Percentiles rank a stretch among this genome's conserved stretches.
phyloP scores from a whole-genome alignment of 2,113 vertebrate species.

The Bothrops jararaca region DNA sequence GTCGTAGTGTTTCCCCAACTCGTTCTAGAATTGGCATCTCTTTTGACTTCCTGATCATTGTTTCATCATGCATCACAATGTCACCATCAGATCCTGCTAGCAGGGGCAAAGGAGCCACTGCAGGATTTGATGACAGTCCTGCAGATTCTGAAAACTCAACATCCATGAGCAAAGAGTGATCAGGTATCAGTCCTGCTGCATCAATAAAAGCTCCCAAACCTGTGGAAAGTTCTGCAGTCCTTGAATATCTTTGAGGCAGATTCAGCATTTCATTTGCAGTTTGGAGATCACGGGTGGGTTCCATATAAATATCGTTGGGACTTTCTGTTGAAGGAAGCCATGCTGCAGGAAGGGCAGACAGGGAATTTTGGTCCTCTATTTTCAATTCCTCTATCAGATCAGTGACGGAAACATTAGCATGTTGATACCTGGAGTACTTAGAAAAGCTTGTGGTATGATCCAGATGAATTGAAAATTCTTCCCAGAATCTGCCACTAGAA shows the following conservation, averaged over 20 bases:
- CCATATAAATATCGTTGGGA: conserved; percentile 62
- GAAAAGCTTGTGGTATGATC: not conserved
- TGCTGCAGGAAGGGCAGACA: not conserved
- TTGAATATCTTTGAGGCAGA: not conserved
- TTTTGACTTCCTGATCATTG: conserved; percentile 47
- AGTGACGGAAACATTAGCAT: not conserved
- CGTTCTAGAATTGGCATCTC: conserved; percentile 40
- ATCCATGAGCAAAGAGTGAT: not conserved
- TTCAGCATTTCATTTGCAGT: not conserved
- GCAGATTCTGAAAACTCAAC: rapidly evolving
- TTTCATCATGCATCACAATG: not conserved
- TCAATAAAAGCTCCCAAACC: conserved; percentile 34
- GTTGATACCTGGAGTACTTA: rapidly evolving
- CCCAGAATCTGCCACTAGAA: conserved; percentile 67
- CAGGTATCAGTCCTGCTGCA: not conserved
- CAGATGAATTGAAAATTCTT: conserved; percentile 51
- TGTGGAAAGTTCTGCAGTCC: not conserved
- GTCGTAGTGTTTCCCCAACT: conserved; percentile 33
- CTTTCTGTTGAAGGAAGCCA: not conserved
- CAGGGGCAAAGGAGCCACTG: not conserved
- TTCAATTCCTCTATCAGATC: rapidly evolving
- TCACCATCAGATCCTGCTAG: not conserved
- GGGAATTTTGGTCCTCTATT: not conserved
- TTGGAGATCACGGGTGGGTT: conserved; percentile 50
- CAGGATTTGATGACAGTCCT: not conserved